phyloP scores from a whole-genome alignment of 2,113 vertebrate genomes.

The Aramus guarauna region DNA sequence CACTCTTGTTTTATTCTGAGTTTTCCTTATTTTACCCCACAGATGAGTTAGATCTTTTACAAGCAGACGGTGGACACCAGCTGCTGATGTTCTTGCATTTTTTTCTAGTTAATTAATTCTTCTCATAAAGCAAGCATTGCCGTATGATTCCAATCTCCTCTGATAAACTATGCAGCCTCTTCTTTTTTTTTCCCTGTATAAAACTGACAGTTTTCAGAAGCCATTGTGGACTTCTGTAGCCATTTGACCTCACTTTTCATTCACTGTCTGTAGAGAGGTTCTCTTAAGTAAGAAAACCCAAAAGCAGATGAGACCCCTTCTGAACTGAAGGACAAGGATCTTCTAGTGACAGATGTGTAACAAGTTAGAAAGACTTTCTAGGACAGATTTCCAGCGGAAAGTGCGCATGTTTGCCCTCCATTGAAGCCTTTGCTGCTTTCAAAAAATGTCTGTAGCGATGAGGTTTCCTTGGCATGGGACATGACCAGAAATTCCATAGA shows the following conservation, averaged over 20 bases:
- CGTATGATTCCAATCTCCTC: not conserved
- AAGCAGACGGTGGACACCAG: not conserved
- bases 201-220: slow-evolving; percentile 27
- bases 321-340: not conserved
- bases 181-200: not conserved
- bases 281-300: not conserved
- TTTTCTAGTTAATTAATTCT: not conserved
- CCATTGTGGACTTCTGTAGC: not conserved
- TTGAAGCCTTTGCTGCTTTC: not conserved
- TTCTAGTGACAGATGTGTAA: not conserved
- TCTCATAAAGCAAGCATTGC: not conserved
- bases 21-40: not conserved
- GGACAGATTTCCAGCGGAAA: not conserved
- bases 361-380: not conserved
- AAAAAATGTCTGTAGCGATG: not conserved
- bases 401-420: accelerated
- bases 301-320: not conserved
- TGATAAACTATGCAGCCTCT: not conserved
- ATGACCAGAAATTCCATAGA: not conserved
- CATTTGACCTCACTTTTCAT: not conserved
- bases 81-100: not conserved
- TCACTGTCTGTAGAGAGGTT: not conserved
- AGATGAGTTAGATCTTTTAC: not conserved
- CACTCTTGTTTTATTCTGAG: not conserved
- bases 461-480: not conserved